Conservation (phyloP, 2,797 vertebrate genomes). For the Bradypodion ventrale region DNA sequence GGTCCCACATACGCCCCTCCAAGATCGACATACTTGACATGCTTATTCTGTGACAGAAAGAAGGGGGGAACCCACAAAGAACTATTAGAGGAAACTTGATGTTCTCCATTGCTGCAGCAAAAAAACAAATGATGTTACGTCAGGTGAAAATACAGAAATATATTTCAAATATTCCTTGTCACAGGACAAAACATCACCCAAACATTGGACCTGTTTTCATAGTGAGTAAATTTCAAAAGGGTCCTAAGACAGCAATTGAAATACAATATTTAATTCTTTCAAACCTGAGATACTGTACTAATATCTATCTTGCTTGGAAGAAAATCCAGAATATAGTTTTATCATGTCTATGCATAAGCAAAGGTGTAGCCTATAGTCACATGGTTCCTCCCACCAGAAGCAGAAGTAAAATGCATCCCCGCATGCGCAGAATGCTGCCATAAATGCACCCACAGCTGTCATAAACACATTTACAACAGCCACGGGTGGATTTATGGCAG, state of each 20-base stretch:
- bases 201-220: not conserved
- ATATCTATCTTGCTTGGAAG: not conserved
- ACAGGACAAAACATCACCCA: not conserved
- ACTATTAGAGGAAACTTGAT: not conserved
- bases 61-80: constrained; percentile 36
- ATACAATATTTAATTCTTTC: not conserved
- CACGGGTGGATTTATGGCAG: too few species aligned
- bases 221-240: not conserved
- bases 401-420: too few species aligned
- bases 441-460: too few species aligned
- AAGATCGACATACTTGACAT: constrained; percentile 93
- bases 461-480: too few species aligned
- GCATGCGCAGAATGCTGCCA: too few species aligned
- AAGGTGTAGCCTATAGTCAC: not conserved
- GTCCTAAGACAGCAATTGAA: not conserved
- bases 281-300: not conserved
- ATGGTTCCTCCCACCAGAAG: too few species aligned
- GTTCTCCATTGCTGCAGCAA: not conserved
- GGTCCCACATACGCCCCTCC: constrained; percentile 95
- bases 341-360: not conserved
- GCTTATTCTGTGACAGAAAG: constrained; percentile 82
- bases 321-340: not conserved
- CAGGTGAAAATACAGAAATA: not conserved
- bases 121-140: not conserved
- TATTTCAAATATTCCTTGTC: not conserved